These are phyloP conservation scores for Lomographa bimaculata DNA, from an alignment of 2,888 invertebrate species.

Conservation along the genomic window DNA sequence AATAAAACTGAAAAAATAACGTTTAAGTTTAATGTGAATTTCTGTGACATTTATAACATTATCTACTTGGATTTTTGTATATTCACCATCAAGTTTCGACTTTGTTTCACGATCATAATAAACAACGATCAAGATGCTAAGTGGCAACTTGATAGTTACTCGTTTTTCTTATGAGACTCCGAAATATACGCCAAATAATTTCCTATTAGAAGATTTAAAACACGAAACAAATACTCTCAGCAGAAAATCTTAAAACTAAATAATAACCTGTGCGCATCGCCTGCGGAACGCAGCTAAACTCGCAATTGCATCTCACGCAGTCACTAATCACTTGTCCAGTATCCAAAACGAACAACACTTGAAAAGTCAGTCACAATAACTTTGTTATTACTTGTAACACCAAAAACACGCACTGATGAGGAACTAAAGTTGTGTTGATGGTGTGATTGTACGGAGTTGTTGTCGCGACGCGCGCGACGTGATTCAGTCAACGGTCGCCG, in stretches of 20 bases:
- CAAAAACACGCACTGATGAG: constrained; percentile 74
- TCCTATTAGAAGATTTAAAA: constrained; percentile 1
- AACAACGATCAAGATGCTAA: no score
- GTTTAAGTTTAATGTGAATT: no score
- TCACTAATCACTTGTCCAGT: constrained; percentile 80
- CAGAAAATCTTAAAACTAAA: constrained; percentile 56
- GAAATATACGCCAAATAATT: no score
- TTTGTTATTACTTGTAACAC: constrained; percentile 61
- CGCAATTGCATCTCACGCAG: constrained; percentile 77
- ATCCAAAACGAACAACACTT: constrained; percentile 73
- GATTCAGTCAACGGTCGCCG: constrained; percentile 77
- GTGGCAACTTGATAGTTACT: no score
- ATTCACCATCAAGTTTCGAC: no score
- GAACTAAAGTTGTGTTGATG: constrained; percentile 74
- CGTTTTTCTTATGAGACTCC: constrained; percentile 7
- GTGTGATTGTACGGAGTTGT: constrained; percentile 66
- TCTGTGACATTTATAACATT: no score
- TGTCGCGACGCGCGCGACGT: constrained; percentile 69
- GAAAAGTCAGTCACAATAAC: constrained; percentile 71
- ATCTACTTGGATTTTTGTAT: no score
- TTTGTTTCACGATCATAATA: no score
- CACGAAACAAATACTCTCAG: constrained; percentile 50
- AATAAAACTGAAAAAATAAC: no score
- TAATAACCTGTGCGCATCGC: constrained; percentile 82
- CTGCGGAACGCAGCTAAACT: constrained; percentile 78